Evolutionary conservation across 2,888 invertebrate genomes (phyloP).

Genomic region (Drosophila neonasuta): DNA sequence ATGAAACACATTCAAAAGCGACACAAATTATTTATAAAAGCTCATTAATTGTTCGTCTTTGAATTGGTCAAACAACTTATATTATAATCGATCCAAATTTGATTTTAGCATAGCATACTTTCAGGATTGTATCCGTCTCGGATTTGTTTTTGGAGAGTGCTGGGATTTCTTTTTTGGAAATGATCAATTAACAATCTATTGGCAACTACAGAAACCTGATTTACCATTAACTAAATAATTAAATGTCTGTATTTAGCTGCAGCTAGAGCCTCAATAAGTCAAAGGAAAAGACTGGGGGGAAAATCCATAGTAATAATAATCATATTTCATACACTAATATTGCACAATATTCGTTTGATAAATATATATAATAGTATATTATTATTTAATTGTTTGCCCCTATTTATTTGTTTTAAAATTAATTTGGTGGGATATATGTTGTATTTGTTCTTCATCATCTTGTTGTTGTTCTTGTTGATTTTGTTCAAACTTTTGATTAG

Average conservation of each 20-base stretch:
- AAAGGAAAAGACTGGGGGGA: conserved; percentile 10
- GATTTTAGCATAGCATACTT: conserved; percentile 2
- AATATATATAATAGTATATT: conserved; percentile 18
- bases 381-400: conserved; percentile 39
- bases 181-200: conserved; percentile 50
- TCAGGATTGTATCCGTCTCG: conserved; percentile 8
- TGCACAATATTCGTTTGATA: conserved; percentile 31
- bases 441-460: conserved; percentile 51
- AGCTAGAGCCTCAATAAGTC: conserved; percentile 37
- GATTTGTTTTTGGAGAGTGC: background rate
- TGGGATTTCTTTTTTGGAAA: background rate
- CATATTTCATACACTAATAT: conserved; percentile 34
- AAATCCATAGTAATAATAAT: conserved; percentile 16
- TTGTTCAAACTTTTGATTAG: conserved; percentile 43
- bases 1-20: conserved; percentile 77
- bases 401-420: conserved; percentile 55
- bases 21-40: conserved; percentile 75
- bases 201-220: conserved; percentile 70
- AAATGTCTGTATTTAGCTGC: conserved; percentile 35
- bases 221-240: conserved; percentile 50
- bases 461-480: conserved; percentile 30
- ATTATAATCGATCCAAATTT: conserved; percentile 6
- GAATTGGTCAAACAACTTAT: conserved; percentile 54
- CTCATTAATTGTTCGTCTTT: conserved; percentile 70
- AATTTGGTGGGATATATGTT: conserved; percentile 79